Evolutionary conservation across 2,888 invertebrate genomes (phyloP).

Genomic region (Candidula unifasciata): DNA sequence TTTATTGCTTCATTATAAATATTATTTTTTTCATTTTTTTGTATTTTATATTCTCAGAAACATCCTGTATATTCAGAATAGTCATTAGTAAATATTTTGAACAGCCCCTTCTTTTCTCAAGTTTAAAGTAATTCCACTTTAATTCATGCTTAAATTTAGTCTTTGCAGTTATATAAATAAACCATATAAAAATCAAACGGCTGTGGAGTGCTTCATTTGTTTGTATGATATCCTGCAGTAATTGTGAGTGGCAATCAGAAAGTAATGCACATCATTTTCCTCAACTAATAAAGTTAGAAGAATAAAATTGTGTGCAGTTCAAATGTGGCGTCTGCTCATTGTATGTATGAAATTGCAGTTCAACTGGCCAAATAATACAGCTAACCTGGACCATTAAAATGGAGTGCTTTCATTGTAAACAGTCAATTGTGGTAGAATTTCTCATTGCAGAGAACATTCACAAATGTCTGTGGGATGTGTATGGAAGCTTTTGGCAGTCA

Average conservation of each 20-base stretch:
- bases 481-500: not conserved
- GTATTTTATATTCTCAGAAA: no score
- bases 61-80: no score
- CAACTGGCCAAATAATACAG: not conserved
- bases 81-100: no score
- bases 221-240: no score
- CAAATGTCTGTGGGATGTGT: slow-evolving; percentile 8
- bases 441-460: slow-evolving; percentile 9
- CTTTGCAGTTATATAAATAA: no score
- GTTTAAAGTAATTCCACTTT: no score
- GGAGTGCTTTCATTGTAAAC: not conserved
- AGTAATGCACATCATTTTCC: slow-evolving; percentile 1
- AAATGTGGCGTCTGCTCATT: slow-evolving; percentile 1
- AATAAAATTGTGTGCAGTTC: not conserved
- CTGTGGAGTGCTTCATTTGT: no score
- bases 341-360: not conserved
- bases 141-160: no score
- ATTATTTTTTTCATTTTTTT: no score
- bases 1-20: no score
- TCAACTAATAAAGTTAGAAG: not conserved
- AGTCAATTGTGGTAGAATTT: slow-evolving; percentile 1
- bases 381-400: not conserved
- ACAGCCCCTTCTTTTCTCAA: no score
- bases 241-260: not conserved
- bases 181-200: no score